Evolutionary conservation across 30 jellyfish, hydroid and myxozoan genomes (phyloP), one percentile per base, ranked within the genome.

Genomic region (Clytia hemisphaerica): DNA sequence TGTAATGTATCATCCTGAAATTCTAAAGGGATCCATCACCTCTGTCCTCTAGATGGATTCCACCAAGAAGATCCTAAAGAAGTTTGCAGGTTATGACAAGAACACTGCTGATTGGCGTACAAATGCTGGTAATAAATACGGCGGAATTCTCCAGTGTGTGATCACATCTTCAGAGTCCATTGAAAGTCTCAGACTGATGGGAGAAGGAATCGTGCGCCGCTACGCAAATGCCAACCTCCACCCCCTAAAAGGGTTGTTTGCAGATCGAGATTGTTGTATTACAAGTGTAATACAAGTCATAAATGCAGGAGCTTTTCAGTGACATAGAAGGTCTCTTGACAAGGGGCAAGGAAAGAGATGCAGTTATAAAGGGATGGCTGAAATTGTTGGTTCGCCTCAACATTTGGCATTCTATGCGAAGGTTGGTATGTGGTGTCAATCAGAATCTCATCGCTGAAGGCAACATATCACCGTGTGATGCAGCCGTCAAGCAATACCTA

Each of bases 41-140:
- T 27, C 42, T 25, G 37, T 44, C 42, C 73, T 79, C 3, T 53
- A 79, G 35, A 42, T 79, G 10, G 93, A 67, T 24, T 78, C 93
- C 47, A 68, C 93, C 3, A 79, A 79, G 32, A 79, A 79, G 93
- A 48, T 57, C 12, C 33, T 65, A 30, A 38, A 37, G 37, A 79
- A 79, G 42, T 69, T 79, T 35, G 68, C 93, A 1, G 93, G 93
- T 60, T 65, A 45, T 28, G 93, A 55, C 31, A 70, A 72, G 10
- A 7, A 30, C 80, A 48, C 76, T 2, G 79, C 93, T 12, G 44
- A 44, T 6, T 79, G 75, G 76, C 34, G 32, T 1, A 67, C 84
- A 59, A 79, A 79, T 44, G 79, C 70, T 42, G 93, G 86, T 49
- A 79, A 79, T 70, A 85, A 79, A 50, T 65, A 35, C 12, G 93